Conservation (phyloP, 2,113 vertebrate genomes). For the Phaetusa simplex region DNA sequence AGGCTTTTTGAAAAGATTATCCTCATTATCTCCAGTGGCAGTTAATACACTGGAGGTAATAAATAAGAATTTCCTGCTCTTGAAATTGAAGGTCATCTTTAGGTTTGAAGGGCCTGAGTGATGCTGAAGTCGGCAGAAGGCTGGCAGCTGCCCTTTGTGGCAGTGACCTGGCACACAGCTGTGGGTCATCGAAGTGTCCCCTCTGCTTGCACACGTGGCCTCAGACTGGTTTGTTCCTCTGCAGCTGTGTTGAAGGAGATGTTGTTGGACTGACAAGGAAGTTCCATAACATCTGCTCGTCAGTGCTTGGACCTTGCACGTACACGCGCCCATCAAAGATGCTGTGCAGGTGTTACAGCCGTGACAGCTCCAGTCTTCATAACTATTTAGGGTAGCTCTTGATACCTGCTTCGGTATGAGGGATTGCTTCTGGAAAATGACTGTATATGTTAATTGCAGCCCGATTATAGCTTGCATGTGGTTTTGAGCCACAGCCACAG, state of each 20-base stretch:
- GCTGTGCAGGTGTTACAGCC: background rate
- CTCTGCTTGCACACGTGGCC: background rate
- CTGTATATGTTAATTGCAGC: background rate
- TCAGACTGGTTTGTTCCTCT: background rate
- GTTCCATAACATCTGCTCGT: background rate
- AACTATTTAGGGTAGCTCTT: background rate
- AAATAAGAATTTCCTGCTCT: background rate
- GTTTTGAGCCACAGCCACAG: background rate
- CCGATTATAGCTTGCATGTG: background rate
- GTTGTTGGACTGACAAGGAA: background rate
- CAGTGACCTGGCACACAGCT: background rate
- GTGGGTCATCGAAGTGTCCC: background rate
- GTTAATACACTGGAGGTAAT: background rate
- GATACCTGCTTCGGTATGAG: background rate
- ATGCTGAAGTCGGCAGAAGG: background rate
- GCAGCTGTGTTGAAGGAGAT: background rate
- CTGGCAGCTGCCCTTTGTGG: background rate
- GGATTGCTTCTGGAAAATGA: background rate
- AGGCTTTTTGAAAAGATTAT: background rate
- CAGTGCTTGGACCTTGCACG: fast-evolving
- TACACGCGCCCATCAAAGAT: fast-evolving
- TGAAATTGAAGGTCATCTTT: background rate
- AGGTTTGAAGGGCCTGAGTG: background rate
- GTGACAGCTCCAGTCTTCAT: background rate
- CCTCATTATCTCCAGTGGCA: background rate